Evolutionary conservation across 2,888 invertebrate genomes (phyloP), one percentile per base, ranked within the genome.

Genomic region (Elgonia sp.): DNA sequence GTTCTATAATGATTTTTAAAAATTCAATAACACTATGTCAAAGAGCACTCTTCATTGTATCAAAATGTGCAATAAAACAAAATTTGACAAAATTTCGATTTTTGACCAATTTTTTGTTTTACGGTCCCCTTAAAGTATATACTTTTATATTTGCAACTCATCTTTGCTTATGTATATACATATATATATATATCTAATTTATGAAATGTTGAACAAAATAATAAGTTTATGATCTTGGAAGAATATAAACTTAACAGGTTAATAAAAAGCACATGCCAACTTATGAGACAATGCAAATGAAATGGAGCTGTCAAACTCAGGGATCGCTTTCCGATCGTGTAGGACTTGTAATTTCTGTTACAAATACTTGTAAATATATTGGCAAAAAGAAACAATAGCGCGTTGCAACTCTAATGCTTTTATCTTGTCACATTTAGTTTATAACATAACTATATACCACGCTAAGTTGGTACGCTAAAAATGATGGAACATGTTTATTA

Each of bases 351-450:
- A 84, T 84, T 84, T 84, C 77, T 84, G 72, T 77, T 72, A 57
- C 63, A 77, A 84, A 84, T 79, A 46, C 76, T 63, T 84, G 84
- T 84, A 83, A 76, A 69, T 37, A 42, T 72, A 85, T 84, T 39
- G 55, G 6, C 42, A 40, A 79, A 79, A 67, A 55, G 72, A 79
- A 85, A 85, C 85, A 85, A 85, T 80, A 46, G 80, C 57, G 37
- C 80, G 80, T 57, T 60, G 46, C 18, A 40, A 50, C 67, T 65
- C 79, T 72, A 70, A n/a, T 50, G 50, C 80, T 75, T 85, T 85
- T 75, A 75, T 85, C 72, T 69, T 85, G 80, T 85, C 80, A 85
- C 85, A 67, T 79, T 80, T 80, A 73, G 14, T 80, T 80, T 67
- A 80, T 75, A n/a, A 21, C 80, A 62, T 40, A 60, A 8, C 40